phyloP scores from a whole-genome alignment of 2,113 vertebrate genomes.

The Entelurus aequoreus region DNA sequence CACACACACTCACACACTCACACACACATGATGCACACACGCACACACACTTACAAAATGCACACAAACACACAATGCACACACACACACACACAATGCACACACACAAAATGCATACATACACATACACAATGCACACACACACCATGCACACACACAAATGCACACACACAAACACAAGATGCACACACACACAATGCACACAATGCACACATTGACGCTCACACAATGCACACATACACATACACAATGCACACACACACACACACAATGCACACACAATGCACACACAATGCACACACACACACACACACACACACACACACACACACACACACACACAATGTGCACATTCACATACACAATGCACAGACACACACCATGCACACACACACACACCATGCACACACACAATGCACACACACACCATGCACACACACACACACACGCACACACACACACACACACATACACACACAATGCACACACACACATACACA shows the following conservation, averaged over 20 bases:
- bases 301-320: constrained; percentile 24
- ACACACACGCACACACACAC: constrained; percentile 21
- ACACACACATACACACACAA: constrained; percentile 13
- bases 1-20: constrained; percentile 13
- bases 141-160: constrained; percentile 11
- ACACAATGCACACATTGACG: no score
- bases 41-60: constrained; percentile 8
- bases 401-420: constrained; percentile 30
- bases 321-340: constrained; percentile 10
- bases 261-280: no score
- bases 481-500: no score
- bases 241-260: constrained; percentile 27
- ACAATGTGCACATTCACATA: no score
- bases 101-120: no score
- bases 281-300: no score
- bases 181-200: constrained; percentile 27
- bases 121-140: constrained; percentile 32
- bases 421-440: constrained; percentile 13
- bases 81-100: constrained; percentile 13
- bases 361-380: constrained; percentile 26
- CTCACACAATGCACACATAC: no score
- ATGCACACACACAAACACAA: no score
- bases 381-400: constrained; percentile 8
- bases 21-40: constrained; percentile 24
- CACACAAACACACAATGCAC: constrained; percentile 33